Conservation (phyloP, 2,797 vertebrate species). For the Semotilus atromaculatus region DNA sequence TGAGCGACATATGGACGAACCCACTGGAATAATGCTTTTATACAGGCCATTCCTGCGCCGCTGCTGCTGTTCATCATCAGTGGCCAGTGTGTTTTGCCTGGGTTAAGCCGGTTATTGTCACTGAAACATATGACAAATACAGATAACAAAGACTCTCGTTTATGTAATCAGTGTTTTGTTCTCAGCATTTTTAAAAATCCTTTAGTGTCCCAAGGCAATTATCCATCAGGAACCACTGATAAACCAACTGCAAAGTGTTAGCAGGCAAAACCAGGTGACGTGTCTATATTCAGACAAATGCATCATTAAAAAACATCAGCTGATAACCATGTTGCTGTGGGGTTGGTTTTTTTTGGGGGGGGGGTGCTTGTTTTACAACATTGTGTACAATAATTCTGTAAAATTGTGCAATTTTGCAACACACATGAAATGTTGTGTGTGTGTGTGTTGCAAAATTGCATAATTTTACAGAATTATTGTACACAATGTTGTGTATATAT, state of each 20-base stretch:
- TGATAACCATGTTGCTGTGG: neutral
- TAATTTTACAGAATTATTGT: too few relatives aligned
- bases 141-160: constrained; percentile 50
- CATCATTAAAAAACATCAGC: neutral
- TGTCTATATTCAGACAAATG: constrained; percentile 12
- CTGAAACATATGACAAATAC: constrained; percentile 46
- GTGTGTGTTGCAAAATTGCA: too few relatives aligned
- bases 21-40: constrained; percentile 41
- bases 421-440: too few relatives aligned
- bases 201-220: constrained; percentile 38
- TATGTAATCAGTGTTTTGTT: constrained; percentile 36
- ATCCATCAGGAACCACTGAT: neutral
- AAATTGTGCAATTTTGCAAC: neutral
- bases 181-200: constrained; percentile 34
- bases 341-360: too few relatives aligned
- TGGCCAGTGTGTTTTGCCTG: constrained; percentile 36
- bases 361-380: too few relatives aligned
- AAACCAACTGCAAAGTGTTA: constrained; percentile 22
- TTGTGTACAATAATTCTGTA: neutral
- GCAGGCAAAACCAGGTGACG: constrained; percentile 1
- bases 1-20: constrained; percentile 55
- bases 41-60: constrained; percentile 31
- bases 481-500: too few relatives aligned
- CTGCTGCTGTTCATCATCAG: constrained; percentile 38
- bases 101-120: constrained; percentile 48